Evolutionary conservation across 2,888 invertebrate species (phyloP), one percentile per base, ranked within the genome.

Genomic region (Lasioglossum vierecki): DNA sequence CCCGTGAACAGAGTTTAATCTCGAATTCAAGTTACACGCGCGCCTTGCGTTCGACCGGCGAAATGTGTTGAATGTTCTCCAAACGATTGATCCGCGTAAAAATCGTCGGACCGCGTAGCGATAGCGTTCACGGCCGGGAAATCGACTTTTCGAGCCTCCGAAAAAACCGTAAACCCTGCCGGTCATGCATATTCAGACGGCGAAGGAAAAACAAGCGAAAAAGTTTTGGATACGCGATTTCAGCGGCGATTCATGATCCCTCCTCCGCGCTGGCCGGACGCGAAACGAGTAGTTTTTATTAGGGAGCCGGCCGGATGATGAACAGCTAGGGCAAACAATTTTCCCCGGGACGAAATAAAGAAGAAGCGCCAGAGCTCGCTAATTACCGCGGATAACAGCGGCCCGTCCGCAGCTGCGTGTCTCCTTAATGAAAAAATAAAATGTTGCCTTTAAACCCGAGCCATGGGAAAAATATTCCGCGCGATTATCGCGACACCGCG

Each of bases 251-350:
- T 11, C 26, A 1, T 15, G 5, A 57, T 53, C 22, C 13, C 9
- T n/a, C 11, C 30, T 53, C 53, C 57, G 76, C n/a, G 22, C 46
- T 9, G 49, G 71, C 11, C 46, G 63, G n/a, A n/a, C 66, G 72
- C 80, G 75, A 83, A 89, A 83, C 84, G 86, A 86, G 71, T 79
- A 11, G 80, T 82, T 88, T 88, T 86, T 87, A 70, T 83, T 84
- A 66, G 70, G 41, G 68, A 30, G 39, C 39, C 26, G 18, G 30
- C n/a, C 63, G 70, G 41, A 53, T 39, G 70, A 85, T 72, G 74
- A 76, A 82, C 82, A 79, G 39, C 70, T 30, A 11, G 53, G 70
- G 66, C 46, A 60, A 79, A 79, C 49, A 66, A 57, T 74, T 83
- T 73, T 57, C 35, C 41, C 11, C 11, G 22, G 46, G 22, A 57